Evolutionary conservation across 2,888 invertebrate species (phyloP).

Genomic region (Xylota segnis): DNA sequence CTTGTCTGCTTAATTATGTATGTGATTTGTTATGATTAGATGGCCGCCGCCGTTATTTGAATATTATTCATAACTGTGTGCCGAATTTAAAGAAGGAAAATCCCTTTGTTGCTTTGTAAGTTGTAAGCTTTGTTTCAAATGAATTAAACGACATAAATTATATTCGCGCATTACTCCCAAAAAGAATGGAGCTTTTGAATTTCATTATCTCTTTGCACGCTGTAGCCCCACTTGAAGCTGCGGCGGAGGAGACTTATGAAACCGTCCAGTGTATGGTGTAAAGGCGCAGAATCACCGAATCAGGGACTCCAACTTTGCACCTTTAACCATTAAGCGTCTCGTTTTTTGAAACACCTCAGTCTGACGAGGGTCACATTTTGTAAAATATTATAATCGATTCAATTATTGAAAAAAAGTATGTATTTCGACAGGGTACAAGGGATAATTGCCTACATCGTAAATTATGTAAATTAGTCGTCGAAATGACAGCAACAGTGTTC

Average conservation of each 20-base stretch:
- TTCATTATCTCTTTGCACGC: not conserved
- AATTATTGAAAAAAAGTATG: not conserved
- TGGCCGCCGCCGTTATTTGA: not conserved
- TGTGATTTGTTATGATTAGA: slow-evolving; percentile 39
- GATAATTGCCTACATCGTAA: not conserved
- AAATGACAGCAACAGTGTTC: not conserved
- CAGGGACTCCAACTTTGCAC: not conserved
- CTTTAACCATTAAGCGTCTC: not conserved
- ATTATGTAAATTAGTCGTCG: not conserved
- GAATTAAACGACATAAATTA: not conserved
- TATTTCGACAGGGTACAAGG: not conserved
- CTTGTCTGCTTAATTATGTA: slow-evolving; percentile 30
- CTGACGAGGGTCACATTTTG: not conserved
- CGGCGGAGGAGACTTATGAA: not conserved
- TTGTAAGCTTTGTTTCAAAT: slow-evolving; percentile 1
- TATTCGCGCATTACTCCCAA: not conserved
- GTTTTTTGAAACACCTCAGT: not conserved
- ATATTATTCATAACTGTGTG: slow-evolving; percentile 14
- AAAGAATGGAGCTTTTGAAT: not conserved
- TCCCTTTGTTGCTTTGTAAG: not conserved
- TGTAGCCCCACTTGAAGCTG: not conserved
- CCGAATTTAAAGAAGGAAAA: not conserved
- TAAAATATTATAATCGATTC: not conserved
- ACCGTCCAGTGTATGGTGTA: too few relatives aligned
- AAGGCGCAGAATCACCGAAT: too few relatives aligned